Base-by-base conservation (phyloP, 2,888 invertebrate species). In the Ischnura elegans region DNA sequence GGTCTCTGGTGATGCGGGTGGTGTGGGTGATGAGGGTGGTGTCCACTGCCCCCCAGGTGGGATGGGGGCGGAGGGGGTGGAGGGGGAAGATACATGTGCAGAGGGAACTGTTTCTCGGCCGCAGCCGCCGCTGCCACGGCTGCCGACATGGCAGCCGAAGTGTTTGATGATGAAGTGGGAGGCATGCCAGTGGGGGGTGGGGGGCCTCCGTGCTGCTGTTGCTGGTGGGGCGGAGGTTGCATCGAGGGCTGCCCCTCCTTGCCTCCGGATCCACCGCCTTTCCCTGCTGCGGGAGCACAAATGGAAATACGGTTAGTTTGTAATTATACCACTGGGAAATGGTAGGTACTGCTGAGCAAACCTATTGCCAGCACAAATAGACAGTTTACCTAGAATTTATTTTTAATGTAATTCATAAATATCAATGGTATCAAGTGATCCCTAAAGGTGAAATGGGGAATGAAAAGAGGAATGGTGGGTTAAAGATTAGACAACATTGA, bases 11-110 rank as follows among this genome's bases (percentile, higher is more conserved):
- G 94, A 94, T 95, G 96, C 94, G 95, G 96, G 94, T 96, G 96
- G 94, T 96, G 96, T 94, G 94, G 95, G 93, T 95, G 95, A 47
- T 95, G 95, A 0, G 76, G 76, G 16, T 76, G 76, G 76, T 76
- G 76, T 5, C 76, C 76, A 94, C 96, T 19, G 95, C 95, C 42
- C 95, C 95, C 25, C 95, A 95, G 5, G 76, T 29, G 95, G 95
- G 19, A 95, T 95, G 36, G 95, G 95, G 76, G 95, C 95, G 85
- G 95, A 95, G 47, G 95, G 95, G 95, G 95, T 6, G 96, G 96
- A 16, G 95, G 95, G 6, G 96, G 95, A 94, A 96, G 96, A 94
- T 96, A 96, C 96, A 96, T 96, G 94, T 96, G 96, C 95, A 96
- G 95, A 1, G 96, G 95, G 94, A 95, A 95, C 66, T 90, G 90